Conservation (phyloP, 2,113 vertebrate genomes). For the Spilogale gracilis region DNA sequence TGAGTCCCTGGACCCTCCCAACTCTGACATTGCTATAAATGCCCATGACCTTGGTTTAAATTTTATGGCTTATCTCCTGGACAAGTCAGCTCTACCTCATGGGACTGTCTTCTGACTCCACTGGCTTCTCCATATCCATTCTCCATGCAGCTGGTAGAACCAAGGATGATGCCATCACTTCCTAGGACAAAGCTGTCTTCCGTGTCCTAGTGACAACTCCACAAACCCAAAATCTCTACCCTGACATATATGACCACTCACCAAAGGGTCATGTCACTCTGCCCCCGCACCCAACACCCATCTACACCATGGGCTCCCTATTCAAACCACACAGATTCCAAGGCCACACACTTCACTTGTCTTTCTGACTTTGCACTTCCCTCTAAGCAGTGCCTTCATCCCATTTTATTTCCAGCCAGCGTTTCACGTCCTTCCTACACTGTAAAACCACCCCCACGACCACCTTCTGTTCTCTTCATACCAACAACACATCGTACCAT, state of each 20-base stretch:
- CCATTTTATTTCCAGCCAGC: neutral
- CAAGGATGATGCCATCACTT: neutral
- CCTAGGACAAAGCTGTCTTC: neutral
- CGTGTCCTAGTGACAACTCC: neutral
- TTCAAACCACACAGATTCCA: neutral
- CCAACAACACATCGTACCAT: neutral
- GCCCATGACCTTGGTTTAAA: neutral
- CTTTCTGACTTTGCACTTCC: neutral
- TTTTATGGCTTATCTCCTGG: neutral
- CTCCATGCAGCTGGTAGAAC: neutral
- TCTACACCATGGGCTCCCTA: accelerated
- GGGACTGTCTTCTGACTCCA: neutral
- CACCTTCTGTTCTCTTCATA: neutral
- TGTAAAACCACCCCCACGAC: neutral
- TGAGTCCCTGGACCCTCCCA: neutral
- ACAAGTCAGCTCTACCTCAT: neutral
- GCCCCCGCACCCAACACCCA: no score
- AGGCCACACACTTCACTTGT: accelerated
- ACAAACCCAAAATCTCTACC: no score
- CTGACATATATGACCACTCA: accelerated
- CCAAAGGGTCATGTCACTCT: accelerated
- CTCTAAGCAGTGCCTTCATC: no score
- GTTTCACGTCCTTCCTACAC: neutral
- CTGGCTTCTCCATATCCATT: accelerated
- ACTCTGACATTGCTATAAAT: neutral